Conservation (phyloP, 1,140 invertebrate species). For the Brevipalpus yothersi region DNA sequence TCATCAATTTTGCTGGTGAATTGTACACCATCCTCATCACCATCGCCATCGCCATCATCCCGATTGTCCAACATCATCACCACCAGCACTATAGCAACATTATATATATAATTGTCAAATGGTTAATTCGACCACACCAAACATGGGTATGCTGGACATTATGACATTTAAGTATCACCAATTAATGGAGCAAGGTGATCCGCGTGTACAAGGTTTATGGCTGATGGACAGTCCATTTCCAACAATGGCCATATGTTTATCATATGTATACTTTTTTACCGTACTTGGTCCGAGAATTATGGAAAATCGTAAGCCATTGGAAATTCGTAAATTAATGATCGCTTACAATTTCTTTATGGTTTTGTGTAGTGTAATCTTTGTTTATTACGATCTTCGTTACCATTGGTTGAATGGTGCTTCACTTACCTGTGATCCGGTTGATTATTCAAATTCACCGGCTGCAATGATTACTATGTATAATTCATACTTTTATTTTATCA, state of each 20-base stretch:
- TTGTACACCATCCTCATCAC: too few relatives aligned
- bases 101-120: too few relatives aligned
- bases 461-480: neutral
- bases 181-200: neutral
- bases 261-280: slow-evolving; percentile 13
- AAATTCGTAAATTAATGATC: slow-evolving; percentile 46
- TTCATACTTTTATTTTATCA: slow-evolving; percentile 21
- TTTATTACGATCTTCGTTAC: slow-evolving; percentile 10
- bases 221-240: neutral
- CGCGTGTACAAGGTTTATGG: neutral
- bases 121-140: too few relatives aligned
- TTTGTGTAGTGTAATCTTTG: slow-evolving; percentile 1
- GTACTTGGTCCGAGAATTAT: slow-evolving; percentile 47
- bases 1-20: too few relatives aligned
- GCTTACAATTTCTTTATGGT: slow-evolving; percentile 61
- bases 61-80: too few relatives aligned
- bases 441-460: neutral
- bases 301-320: slow-evolving; percentile 49
- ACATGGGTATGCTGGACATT: neutral
- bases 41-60: too few relatives aligned
- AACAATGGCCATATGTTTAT: neutral
- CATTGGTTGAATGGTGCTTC: slow-evolving; percentile 3
- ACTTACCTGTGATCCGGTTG: neutral
- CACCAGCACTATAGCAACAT: too few relatives aligned
- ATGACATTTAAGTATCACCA: neutral